Evolutionary conservation across 2,888 invertebrate species (phyloP).

Genomic region (Caenorhabditis afra): DNA sequence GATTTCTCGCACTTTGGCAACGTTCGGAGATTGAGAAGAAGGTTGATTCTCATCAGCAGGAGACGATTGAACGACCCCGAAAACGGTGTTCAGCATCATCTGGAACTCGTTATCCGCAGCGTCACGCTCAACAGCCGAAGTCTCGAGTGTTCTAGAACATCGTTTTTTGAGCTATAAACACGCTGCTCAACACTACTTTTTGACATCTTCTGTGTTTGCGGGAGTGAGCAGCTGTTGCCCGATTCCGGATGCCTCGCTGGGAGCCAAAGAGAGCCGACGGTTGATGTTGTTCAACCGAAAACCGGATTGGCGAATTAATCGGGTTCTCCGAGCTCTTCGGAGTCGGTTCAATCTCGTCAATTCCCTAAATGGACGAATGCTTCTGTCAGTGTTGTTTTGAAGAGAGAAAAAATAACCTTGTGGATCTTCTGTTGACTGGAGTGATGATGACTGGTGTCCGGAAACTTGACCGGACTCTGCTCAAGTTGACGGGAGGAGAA

Average conservation of each 20-base stretch:
- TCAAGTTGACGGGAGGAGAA: no score
- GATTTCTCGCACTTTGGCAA: conserved; percentile 26
- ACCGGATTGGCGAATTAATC: conserved; percentile 1
- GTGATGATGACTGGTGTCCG: conserved; percentile 28
- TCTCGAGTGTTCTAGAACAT: no score
- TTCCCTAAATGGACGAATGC: no score
- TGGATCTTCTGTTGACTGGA: conserved; percentile 23
- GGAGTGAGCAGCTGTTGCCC: not conserved
- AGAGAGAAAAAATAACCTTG: conserved; percentile 10
- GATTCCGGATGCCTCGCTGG: not conserved
- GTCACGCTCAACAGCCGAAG: no score
- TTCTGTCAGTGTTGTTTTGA: not conserved
- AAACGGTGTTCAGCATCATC: not conserved
- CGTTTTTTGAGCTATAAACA: no score
- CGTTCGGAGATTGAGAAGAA: conserved; percentile 11
- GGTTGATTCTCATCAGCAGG: not conserved
- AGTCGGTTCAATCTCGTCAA: not conserved
- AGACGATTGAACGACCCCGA: no score
- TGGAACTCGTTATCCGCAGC: not conserved
- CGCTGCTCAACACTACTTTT: no score
- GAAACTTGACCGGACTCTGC: not conserved
- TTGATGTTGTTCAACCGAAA: conserved; percentile 14
- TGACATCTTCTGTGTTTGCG: not conserved
- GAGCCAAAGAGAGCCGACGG: conserved; percentile 23
- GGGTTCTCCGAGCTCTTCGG: conserved; percentile 5